Evolutionary conservation across 37 sponge, comb jelly and placozoan species (phyloP).

Genomic region (Bolinopsis microptera): DNA sequence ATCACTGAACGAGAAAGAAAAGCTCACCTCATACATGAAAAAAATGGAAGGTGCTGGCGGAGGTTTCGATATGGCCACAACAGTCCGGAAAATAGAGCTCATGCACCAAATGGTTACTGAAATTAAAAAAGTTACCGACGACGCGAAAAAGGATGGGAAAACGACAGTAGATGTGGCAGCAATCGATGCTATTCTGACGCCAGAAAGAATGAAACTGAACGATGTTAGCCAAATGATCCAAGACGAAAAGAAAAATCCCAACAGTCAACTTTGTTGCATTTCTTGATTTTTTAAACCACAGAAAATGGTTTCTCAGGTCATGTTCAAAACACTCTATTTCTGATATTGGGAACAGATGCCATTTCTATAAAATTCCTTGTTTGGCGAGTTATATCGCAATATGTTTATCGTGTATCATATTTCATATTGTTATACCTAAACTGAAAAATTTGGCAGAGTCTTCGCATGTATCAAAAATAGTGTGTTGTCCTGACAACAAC

Average conservation of each 20-base stretch:
- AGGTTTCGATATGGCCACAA: neutral
- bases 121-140: neutral
- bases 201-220: neutral
- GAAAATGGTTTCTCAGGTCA: too few species aligned
- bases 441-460: too few species aligned
- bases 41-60: neutral
- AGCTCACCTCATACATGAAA: conserved; percentile 31
- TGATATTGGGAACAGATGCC: too few species aligned
- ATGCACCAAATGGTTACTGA: conserved; percentile 51
- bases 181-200: conserved; percentile 10
- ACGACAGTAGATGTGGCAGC: neutral
- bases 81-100: neutral
- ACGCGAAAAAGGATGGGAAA: conserved; percentile 14
- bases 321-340: too few species aligned
- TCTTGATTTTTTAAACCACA: neutral
- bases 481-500: too few species aligned
- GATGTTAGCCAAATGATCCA: conserved; percentile 36
- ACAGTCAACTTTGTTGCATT: conserved; percentile 35
- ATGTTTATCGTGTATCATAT: too few species aligned
- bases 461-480: too few species aligned
- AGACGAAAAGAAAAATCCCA: conserved; percentile 28
- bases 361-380: too few species aligned
- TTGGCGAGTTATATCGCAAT: too few species aligned
- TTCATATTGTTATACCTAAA: too few species aligned
- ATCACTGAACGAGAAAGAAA: conserved; percentile 28